phyloP scores from a whole-genome alignment of 2,113 vertebrate species.

The Sterna hirundo region DNA sequence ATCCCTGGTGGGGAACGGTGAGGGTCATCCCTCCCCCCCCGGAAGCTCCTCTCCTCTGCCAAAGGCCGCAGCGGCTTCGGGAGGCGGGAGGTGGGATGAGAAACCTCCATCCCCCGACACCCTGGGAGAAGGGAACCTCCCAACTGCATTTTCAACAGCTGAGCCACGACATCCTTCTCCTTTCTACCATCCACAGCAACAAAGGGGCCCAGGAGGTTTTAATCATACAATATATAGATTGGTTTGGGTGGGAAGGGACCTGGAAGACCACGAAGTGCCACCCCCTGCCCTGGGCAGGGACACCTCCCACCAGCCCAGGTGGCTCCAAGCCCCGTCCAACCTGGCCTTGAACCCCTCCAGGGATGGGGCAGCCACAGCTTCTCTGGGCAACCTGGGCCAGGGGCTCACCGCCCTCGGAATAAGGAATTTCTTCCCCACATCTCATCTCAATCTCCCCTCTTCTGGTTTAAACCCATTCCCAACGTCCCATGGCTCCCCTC shows the following conservation, averaged over 20 bases:
- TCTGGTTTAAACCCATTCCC: too few species aligned
- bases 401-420: too few species aligned
- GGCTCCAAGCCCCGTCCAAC: too few species aligned
- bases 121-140: neutral
- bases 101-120: accelerated
- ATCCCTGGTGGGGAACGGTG: accelerated
- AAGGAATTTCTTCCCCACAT: too few species aligned
- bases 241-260: neutral
- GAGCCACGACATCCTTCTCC: neutral
- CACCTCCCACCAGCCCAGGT: too few species aligned
- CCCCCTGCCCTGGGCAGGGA: too few species aligned
- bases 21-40: neutral
- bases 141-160: neutral
- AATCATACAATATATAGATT: neutral
- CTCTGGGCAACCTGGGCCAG: too few species aligned
- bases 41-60: neutral
- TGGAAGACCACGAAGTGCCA: too few species aligned
- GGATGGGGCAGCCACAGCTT: too few species aligned
- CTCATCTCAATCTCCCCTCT: too few species aligned
- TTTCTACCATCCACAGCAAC: neutral
- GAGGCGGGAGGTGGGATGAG: accelerated
- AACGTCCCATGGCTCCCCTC: too few species aligned
- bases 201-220: neutral
- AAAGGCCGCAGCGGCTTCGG: neutral
- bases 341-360: too few species aligned